These are phyloP conservation scores for Notodonta ziczac DNA, from an alignment of 2,888 invertebrate genomes.

Conservation along the genomic window DNA sequence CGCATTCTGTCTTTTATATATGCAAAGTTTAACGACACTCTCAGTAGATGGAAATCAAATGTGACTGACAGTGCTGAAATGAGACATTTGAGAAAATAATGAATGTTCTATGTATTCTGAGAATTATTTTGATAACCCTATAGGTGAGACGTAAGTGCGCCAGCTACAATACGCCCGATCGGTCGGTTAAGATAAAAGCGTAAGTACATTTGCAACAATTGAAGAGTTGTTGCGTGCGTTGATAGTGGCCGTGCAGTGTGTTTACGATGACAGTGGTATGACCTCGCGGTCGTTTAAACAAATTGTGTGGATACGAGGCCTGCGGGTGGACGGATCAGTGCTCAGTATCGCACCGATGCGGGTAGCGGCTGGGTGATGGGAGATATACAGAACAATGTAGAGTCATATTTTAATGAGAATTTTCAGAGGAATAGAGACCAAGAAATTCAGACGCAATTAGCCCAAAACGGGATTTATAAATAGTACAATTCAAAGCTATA, in stretches of 20 bases:
- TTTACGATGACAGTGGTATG: slow-evolving; percentile 19
- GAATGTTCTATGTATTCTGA: background rate
- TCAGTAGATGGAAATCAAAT: slow-evolving; percentile 14
- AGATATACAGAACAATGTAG: background rate
- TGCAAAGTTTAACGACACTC: slow-evolving; percentile 17
- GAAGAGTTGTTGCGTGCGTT: slow-evolving; percentile 2
- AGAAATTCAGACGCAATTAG: too few species aligned
- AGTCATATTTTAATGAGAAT: too few species aligned
- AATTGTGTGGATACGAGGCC: slow-evolving; percentile 32
- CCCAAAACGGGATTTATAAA: too few species aligned
- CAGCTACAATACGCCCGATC: background rate
- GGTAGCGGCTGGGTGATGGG: slow-evolving; percentile 7
- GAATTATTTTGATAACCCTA: background rate
- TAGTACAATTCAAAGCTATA: too few species aligned
- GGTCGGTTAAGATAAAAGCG: slow-evolving; percentile 2
- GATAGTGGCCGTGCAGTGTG: slow-evolving; percentile 8
- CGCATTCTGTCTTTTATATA: slow-evolving; percentile 27
- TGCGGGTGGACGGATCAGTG: slow-evolving; percentile 21
- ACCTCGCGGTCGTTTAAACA: slow-evolving; percentile 37
- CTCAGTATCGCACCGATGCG: slow-evolving; percentile 17
- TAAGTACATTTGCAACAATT: slow-evolving; percentile 2
- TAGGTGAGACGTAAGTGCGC: background rate
- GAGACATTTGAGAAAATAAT: slow-evolving; percentile 3
- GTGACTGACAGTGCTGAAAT: slow-evolving; percentile 23
- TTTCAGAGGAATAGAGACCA: too few species aligned